Conservation (phyloP, 1,140 invertebrate genomes). For the Nomia melanderi region DNA sequence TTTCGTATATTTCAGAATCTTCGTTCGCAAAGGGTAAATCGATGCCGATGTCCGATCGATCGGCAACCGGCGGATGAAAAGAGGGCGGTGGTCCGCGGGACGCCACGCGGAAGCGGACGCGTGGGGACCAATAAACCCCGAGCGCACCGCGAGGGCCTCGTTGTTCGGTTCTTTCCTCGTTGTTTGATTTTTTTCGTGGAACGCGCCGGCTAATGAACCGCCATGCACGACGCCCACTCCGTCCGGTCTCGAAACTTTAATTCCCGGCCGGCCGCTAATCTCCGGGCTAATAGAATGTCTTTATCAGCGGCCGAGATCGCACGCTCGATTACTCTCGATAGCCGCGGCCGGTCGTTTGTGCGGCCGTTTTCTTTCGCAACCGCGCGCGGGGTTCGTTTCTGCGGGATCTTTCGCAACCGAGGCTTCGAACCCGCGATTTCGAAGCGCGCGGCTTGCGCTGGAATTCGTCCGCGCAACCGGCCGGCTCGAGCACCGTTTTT, state of each 20-base stretch:
- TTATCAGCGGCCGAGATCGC: constrained; percentile 2
- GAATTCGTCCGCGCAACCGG: not conserved
- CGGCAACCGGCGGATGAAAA: not conserved
- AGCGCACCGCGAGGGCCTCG: no score
- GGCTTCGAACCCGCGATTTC: not conserved
- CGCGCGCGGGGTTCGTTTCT: not conserved
- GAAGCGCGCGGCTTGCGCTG: not conserved
- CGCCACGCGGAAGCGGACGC: constrained; percentile 13
- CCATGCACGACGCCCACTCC: constrained; percentile 20
- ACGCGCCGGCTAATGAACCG: constrained; percentile 26
- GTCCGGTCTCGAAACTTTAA: constrained; percentile 28
- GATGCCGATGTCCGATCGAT: not conserved
- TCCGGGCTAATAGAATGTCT: constrained; percentile 10
- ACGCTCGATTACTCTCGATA: constrained; percentile 5
- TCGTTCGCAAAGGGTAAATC: no score
- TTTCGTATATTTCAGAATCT: no score
- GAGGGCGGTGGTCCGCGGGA: no score
- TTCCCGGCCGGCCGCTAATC: not conserved
- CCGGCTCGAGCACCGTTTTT: not conserved
- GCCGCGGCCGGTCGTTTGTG: not conserved
- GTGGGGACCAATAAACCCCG: not conserved
- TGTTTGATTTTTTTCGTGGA: not conserved
- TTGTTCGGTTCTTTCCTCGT: no score
- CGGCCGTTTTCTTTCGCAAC: constrained; percentile 7
- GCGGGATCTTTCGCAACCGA: not conserved